These are phyloP conservation scores for Pycnomerus fuliginosus DNA, from an alignment of 2,888 invertebrate genomes.

Conservation along the genomic window DNA sequence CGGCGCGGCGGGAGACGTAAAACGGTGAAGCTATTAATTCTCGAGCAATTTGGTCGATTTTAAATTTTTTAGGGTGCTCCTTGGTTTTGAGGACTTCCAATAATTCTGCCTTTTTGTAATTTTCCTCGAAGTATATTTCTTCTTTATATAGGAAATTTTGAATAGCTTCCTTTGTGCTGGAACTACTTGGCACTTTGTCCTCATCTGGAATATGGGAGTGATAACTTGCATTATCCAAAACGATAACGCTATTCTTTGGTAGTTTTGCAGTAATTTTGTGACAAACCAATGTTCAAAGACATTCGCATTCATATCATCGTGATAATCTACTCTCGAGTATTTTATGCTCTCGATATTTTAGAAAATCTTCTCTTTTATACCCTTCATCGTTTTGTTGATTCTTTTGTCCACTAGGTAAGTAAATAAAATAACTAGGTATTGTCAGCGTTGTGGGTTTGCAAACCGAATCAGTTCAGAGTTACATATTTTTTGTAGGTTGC, in stretches of 20 bases:
- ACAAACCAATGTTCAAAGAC: constrained; percentile 1
- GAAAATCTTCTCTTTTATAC: no score
- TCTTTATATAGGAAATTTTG: neutral
- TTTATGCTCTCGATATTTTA: no score
- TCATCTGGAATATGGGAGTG: neutral
- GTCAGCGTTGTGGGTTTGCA: no score
- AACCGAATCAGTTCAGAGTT: no score
- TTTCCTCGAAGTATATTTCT: no score
- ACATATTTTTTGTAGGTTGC: no score
- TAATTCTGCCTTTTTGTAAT: neutral
- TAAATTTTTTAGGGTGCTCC: neutral
- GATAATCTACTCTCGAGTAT: neutral
- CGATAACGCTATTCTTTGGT: neutral
- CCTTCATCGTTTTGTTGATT: no score
- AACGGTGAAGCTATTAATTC: neutral
- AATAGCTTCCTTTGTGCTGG: no score
- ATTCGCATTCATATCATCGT: neutral
- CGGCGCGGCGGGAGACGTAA: neutral
- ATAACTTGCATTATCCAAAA: neutral
- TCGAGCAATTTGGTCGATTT: neutral
- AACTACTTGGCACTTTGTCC: no score
- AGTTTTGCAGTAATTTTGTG: neutral
- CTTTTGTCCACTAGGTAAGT: no score
- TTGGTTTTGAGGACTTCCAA: neutral
- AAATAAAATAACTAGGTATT: no score